phyloP scores from a whole-genome alignment of 2,797 vertebrate species.

The Gymnothorax reevesii region DNA sequence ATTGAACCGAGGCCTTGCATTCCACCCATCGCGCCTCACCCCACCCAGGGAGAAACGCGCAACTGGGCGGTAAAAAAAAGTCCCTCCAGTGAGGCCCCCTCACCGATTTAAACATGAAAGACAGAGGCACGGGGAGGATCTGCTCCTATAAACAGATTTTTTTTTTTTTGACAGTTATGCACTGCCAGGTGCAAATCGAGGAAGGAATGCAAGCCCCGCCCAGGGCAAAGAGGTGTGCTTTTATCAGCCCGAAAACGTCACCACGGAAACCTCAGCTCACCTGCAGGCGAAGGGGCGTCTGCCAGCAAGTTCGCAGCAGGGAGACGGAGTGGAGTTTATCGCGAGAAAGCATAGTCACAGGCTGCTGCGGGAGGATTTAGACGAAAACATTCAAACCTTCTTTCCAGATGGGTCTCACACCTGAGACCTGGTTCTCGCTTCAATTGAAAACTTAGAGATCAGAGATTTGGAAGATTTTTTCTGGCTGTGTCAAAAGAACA shows the following conservation, averaged over 20 bases:
- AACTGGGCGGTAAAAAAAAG: slow-evolving; percentile 62
- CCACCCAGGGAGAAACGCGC: slow-evolving; percentile 34
- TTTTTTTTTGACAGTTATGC: slow-evolving; percentile 52
- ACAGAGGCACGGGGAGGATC: slow-evolving; percentile 66
- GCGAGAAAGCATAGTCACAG: neutral
- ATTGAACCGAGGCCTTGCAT: slow-evolving; percentile 29
- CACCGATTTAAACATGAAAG: slow-evolving; percentile 55
- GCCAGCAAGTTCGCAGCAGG: neutral
- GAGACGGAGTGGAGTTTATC: neutral
- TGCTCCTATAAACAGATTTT: slow-evolving; percentile 67
- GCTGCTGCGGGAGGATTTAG: neutral
- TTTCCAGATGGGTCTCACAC: neutral
- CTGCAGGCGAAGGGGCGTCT: neutral
- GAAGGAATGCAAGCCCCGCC: slow-evolving; percentile 55
- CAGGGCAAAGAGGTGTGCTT: neutral
- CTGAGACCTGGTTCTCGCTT: neutral
- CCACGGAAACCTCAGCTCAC: neutral
- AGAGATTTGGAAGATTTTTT: neutral
- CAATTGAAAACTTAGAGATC: neutral
- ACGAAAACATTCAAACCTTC: neutral
- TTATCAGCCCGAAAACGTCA: neutral
- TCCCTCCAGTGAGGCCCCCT: slow-evolving; percentile 66
- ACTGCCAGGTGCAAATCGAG: slow-evolving; percentile 58
- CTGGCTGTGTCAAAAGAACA: neutral
- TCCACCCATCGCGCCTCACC: slow-evolving; percentile 38